Evolutionary conservation across 2,797 vertebrate species (phyloP).

Genomic region (Leuciscus waleckii): DNA sequence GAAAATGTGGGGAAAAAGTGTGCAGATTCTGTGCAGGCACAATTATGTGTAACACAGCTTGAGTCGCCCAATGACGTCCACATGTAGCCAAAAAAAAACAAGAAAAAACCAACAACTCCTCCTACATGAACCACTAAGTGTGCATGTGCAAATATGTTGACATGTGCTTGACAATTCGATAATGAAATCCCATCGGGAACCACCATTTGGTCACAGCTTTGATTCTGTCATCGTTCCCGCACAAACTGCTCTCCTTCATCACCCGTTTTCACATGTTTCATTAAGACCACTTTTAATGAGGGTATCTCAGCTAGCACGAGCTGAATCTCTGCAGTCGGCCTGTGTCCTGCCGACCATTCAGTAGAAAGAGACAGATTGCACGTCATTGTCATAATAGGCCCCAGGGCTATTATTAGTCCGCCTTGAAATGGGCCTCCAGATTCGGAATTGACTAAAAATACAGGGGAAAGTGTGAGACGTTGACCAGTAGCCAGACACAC

Average conservation of each 20-base stretch:
- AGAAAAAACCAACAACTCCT: neutral
- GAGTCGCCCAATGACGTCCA: neutral
- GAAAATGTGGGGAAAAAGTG: neutral
- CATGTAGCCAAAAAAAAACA: neutral
- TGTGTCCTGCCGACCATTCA: constrained; percentile 18
- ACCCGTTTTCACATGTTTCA: constrained; percentile 5
- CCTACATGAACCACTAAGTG: constrained; percentile 14
- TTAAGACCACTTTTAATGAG: constrained; percentile 34
- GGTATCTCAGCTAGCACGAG: constrained; percentile 6
- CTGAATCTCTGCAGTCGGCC: constrained; percentile 30
- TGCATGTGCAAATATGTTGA: constrained; percentile 37
- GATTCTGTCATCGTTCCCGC: constrained; percentile 26
- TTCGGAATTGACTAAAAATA: constrained; percentile 46
- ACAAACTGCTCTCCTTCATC: constrained; percentile 24
- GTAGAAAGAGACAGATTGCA: constrained; percentile 60
- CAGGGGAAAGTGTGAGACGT: constrained; percentile 45
- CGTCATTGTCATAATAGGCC: constrained; percentile 59
- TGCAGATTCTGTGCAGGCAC: neutral
- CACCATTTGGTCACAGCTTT: constrained; percentile 40
- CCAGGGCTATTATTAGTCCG: constrained; percentile 57
- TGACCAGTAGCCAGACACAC: constrained; percentile 20
- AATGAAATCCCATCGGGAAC: constrained; percentile 31
- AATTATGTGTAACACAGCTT: neutral
- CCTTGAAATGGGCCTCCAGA: constrained; percentile 45
- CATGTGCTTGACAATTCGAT: constrained; percentile 13